Evolutionary conservation across 2,888 invertebrate genomes (phyloP), one percentile per base, ranked within the genome.

Genomic region (Apodemia duryi): DNA sequence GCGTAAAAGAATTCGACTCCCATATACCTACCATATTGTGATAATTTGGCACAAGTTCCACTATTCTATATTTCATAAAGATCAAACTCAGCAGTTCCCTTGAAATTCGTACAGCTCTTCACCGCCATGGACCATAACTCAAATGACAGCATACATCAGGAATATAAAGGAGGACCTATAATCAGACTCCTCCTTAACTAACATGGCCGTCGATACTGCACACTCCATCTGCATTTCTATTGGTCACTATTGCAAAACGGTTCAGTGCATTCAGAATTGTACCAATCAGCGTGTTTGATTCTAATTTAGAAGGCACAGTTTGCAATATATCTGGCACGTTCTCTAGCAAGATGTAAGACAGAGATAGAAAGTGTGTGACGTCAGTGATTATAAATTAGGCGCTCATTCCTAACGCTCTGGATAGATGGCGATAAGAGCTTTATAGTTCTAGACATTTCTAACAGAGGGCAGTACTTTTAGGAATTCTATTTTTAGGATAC

Each of bases 71-170:
- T 77, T 77, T 76, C 70, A 77, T 71, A 72, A 73, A 79, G 78
- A 79, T 72, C 75, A 74, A 80, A 76, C 77, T 86, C 85, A 83
- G 86, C 86, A 80, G 75, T 80, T 83, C 83, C 82, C 81, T 78
- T 82, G 82, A 81, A 84, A 85, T 74, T 74, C 74, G 65, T 86
- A 84, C 88, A 85, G 79, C 80, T 77, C 82, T 82, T 78, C 81
- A 83, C 85, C 84, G 82, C 84, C 89, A 88, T 88, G 81, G 77
- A 75, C 83, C 81, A 91, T 91, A 89, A 88, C 87, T 85, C 84
- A 90, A 91, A 90, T 91, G 90, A 82, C 79, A 84, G 88, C 85
- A 83, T 85, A 89, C 86, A 86, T 86, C 82, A 85, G 83, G 90
- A 89, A 91, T 90, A 88, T 85, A 84, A 91, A 91, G 91, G 91